Base-by-base conservation (phyloP, 2,888 invertebrate genomes). In the Andricus curvator region DNA sequence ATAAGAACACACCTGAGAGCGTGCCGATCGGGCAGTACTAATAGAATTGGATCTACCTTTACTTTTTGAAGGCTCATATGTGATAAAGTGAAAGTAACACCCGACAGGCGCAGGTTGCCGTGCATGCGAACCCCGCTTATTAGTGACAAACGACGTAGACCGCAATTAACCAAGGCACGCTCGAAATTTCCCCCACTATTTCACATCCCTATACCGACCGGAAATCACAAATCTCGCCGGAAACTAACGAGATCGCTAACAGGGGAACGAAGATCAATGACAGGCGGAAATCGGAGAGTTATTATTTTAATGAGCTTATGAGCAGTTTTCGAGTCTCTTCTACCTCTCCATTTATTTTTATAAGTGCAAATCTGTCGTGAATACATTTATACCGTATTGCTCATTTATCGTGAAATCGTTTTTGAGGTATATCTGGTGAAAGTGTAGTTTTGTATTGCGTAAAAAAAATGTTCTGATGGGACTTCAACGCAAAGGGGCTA, bases 1-100 rank as follows among this genome's bases (percentile, higher is more conserved):
- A 67, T 13, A 11, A 11, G 60, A 60, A 22, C 56, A 60, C 60
- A 60, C 9, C 22, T 60, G 11, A 51, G 51, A 60, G 60, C 22
- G 13, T 60, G 67, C n/a, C 41, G 41, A 67, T 67, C 6, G 41
- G 67, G 37, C 37, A 17, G 20, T 22, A 41, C 41, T 67, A 78
- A 81, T 78, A 78, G 78, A 79, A 84, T 82, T 80, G 65, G 60
- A 81, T 51, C 67, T 22, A 67, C 67, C 78, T 81, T 78, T 82
- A 62, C 74, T 22, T 60, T 22, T 60, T 60, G 11, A 79, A 79
- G 68, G 29, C 60, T 33, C 51, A 65, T 41, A 79, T 68, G 80
- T 78, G 79, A 83, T 84, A 80, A 79, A 83, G 84, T 84, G 84
- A 83, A 84, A 84, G 84, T 84, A 78, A 80, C 80, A 77, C 70